Evolutionary conservation across 2,113 vertebrate genomes (phyloP).

Genomic region (Pipa parva): DNA sequence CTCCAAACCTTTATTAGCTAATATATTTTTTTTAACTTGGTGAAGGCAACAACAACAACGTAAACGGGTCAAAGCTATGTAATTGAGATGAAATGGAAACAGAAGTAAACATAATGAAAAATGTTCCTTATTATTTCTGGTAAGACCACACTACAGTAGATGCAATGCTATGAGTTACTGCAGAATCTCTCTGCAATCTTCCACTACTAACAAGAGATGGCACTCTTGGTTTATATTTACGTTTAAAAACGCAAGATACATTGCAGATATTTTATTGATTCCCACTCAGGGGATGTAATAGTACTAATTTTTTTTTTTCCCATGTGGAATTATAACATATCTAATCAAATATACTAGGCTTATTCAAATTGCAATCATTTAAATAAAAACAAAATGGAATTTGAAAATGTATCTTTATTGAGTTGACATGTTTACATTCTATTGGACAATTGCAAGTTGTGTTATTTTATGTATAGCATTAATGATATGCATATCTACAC

Average conservation of each 20-base stretch:
- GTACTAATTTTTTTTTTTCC: constrained; percentile 54
- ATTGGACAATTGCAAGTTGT: constrained; percentile 41
- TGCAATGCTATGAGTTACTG: neutral
- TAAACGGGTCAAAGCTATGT: neutral
- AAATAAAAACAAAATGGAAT: constrained; percentile 55
- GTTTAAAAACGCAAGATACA: neutral
- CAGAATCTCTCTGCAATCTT: constrained; percentile 35
- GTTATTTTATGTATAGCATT: constrained; percentile 50
- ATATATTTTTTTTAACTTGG: neutral
- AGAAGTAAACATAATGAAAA: neutral
- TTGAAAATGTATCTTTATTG: constrained; percentile 48
- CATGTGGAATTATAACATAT: constrained; percentile 50
- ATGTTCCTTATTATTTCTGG: constrained; percentile 1
- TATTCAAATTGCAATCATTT: constrained; percentile 58
- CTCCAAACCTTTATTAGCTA: neutral
- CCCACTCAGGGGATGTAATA: constrained; percentile 38
- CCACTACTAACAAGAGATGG: constrained; percentile 53
- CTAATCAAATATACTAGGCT: constrained; percentile 54
- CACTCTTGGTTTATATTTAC: constrained; percentile 41
- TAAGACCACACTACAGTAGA: neutral
- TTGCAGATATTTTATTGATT: neutral
- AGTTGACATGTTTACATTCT: constrained; percentile 50
- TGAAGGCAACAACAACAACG: neutral
- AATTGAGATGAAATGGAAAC: neutral
- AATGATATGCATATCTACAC: constrained; percentile 46